Conservation (phyloP, 1,140 invertebrate species). For the Mycetomoellerius zeteki region DNA sequence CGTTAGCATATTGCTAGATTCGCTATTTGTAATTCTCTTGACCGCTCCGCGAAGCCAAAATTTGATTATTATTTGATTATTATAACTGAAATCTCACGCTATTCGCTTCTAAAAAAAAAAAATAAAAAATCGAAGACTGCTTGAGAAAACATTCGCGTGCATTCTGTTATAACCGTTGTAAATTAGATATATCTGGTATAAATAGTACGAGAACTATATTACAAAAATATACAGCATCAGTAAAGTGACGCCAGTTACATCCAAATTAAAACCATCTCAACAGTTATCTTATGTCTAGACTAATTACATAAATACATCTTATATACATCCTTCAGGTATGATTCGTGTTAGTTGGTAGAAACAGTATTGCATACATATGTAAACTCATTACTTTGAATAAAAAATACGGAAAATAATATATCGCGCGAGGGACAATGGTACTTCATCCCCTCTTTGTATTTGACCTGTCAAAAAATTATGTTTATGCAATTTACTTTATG, state of each 20-base stretch:
- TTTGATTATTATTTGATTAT: neutral
- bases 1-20: neutral
- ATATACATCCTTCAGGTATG: conserved; percentile 80
- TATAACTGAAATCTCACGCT: conserved; percentile 10
- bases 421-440: neutral
- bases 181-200: conserved; percentile 75
- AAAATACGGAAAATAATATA: conserved; percentile 54
- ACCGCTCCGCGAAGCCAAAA: neutral
- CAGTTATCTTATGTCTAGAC: conserved; percentile 73
- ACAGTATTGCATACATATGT: conserved; percentile 57
- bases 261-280: conserved; percentile 22
- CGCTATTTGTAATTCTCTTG: neutral
- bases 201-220: conserved; percentile 79
- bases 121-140: conserved; percentile 28
- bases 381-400: conserved; percentile 51
- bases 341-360: conserved; percentile 66
- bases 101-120: conserved; percentile 43
- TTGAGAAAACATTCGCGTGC: conserved; percentile 16
- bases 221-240: conserved; percentile 82
- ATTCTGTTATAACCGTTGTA: conserved; percentile 58
- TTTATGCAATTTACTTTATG: conserved; percentile 47
- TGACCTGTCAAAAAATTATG: conserved; percentile 7
- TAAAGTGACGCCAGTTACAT: conserved; percentile 64
- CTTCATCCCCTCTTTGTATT: conserved; percentile 17
- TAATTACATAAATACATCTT: conserved; percentile 87